phyloP scores from a whole-genome alignment of 1,140 invertebrate genomes.

The Zaprionus capensis region DNA sequence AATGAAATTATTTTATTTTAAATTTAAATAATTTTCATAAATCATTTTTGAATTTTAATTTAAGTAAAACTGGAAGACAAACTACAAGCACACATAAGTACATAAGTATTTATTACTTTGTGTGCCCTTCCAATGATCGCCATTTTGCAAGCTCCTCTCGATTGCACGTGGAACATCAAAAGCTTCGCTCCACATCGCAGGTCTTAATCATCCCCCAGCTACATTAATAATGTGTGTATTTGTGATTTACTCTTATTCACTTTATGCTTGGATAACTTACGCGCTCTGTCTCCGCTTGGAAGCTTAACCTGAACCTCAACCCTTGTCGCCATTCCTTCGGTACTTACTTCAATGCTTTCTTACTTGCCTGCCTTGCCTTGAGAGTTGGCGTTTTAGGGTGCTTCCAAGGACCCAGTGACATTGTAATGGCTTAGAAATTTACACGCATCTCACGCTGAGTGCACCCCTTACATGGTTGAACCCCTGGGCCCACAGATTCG shows the following conservation, averaged over 20 bases:
- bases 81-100: not conserved
- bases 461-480: slow-evolving; percentile 63
- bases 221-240: slow-evolving; percentile 23
- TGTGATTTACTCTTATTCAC: slow-evolving; percentile 41
- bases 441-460: slow-evolving; percentile 71
- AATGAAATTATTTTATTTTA: no score
- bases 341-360: slow-evolving; percentile 58
- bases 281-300: slow-evolving; percentile 6
- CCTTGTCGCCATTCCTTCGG: slow-evolving; percentile 75
- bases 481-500: slow-evolving; percentile 28
- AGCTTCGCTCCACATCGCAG: slow-evolving; percentile 22
- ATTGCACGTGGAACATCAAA: slow-evolving; percentile 27
- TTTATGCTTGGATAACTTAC: slow-evolving; percentile 28
- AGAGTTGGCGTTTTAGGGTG: slow-evolving; percentile 63
- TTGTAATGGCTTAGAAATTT: slow-evolving; percentile 77
- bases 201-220: slow-evolving; percentile 38
- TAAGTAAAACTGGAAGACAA: not conserved
- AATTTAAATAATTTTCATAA: no score
- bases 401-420: slow-evolving; percentile 80
- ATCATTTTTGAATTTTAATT: no score
- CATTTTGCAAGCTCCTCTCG: slow-evolving; percentile 27
- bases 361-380: slow-evolving; percentile 50
- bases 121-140: slow-evolving; percentile 21
- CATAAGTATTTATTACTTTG: not conserved
- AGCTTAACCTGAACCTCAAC: slow-evolving; percentile 58